Evolutionary conservation across 2,113 vertebrate species (phyloP).

Genomic region (Halcyon senegalensis): DNA sequence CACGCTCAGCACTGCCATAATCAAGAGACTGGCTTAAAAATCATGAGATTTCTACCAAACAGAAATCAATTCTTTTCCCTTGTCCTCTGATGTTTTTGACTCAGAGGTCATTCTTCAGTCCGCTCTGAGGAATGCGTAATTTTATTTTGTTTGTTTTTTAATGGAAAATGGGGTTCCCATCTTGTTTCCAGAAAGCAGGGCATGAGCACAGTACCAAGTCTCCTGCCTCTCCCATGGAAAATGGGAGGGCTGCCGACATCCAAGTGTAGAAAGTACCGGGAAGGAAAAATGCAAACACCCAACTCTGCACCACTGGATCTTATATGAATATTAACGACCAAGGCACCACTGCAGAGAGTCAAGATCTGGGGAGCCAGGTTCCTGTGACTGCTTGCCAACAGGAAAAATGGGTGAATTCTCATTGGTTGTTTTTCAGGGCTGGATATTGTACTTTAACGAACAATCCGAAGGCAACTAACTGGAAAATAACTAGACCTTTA

Average conservation of each 20-base stretch:
- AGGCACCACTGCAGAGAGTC: constrained; percentile 9
- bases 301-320: constrained; percentile 29
- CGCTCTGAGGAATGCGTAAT: neutral
- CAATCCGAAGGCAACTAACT: constrained; percentile 72
- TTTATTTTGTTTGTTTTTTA: neutral
- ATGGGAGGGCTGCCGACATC: neutral
- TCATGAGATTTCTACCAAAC: constrained; percentile 46
- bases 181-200: neutral
- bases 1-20: constrained; percentile 29
- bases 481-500: constrained; percentile 73
- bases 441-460: constrained; percentile 61
- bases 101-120: neutral
- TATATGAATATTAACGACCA: constrained; percentile 47
- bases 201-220: neutral
- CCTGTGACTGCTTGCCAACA: constrained; percentile 33
- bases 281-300: constrained; percentile 33
- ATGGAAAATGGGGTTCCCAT: neutral
- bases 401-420: constrained; percentile 54
- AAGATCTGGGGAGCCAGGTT: neutral
- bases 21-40: constrained; percentile 35
- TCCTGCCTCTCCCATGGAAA: neutral
- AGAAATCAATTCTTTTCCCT: constrained; percentile 17
- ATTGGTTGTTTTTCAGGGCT: constrained; percentile 41
- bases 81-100: neutral
- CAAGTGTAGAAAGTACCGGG: neutral